These are phyloP conservation scores for Paramormyrops hopkinsi DNA, from an alignment of 2,797 vertebrate genomes.

Conservation along the genomic window DNA sequence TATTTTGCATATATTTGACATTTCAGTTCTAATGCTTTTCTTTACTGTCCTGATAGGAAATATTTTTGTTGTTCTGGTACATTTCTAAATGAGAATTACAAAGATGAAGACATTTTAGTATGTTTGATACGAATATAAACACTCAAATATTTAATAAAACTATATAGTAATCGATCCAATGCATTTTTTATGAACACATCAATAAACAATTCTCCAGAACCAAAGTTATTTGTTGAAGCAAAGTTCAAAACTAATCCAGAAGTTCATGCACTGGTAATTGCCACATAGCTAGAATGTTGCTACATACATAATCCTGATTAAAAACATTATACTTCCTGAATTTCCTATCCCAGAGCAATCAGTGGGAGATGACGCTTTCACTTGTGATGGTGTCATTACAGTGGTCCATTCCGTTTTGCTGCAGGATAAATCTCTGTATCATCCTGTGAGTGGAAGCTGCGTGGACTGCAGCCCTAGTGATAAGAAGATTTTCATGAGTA, in stretches of 20 bases:
- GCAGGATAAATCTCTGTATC: conserved; percentile 80
- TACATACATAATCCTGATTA: conserved; percentile 15
- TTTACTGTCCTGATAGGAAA: neutral
- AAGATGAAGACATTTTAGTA: neutral
- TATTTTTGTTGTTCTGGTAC: neutral
- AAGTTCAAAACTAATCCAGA: neutral
- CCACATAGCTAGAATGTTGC: neutral
- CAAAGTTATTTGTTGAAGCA: neutral
- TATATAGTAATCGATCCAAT: neutral
- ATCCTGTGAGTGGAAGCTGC: conserved; percentile 78
- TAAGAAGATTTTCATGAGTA: conserved; percentile 86
- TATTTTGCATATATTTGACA: neutral
- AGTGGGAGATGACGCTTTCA: conserved; percentile 28
- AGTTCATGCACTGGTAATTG: neutral
- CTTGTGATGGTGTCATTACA: conserved; percentile 10
- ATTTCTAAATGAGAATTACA: neutral
- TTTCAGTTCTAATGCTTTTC: neutral
- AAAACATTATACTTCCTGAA: conserved; percentile 15
- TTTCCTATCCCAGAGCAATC: conserved; percentile 30
- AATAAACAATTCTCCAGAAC: neutral
- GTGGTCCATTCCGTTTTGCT: conserved; percentile 22
- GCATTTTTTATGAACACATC: neutral
- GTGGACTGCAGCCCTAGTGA: conserved; percentile 77
- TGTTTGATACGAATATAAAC: neutral
- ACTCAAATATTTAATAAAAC: neutral